Evolutionary conservation across 1,140 invertebrate genomes (phyloP), one percentile per base, ranked within the genome.

Genomic region (Drosophila ficusphila): DNA sequence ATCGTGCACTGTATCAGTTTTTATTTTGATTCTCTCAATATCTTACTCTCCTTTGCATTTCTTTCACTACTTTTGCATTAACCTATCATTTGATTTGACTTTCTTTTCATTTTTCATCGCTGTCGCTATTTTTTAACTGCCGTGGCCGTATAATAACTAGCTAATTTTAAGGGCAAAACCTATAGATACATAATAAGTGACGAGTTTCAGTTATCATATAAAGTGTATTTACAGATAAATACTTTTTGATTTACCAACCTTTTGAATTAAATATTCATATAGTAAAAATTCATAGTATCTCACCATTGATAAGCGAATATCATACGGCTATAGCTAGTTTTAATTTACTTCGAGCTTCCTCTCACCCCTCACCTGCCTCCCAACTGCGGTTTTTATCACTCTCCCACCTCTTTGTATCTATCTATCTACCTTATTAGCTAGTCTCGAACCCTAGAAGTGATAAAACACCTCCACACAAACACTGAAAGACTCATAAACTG

Each of bases 41-140:
- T 65, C 31, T 60, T 38, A 38, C 29, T 44, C 44, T 70, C 23
- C 27, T 68, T 81, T 81, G 64, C 74, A 74, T 60, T 70, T 54
- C 19, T 58, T 58, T 44, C 41, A 54, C 38, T 58, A 64, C 39
- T 79, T 76, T 65, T 60, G 52, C 71, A 58, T 69, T 85, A 73
- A 86, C 33, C 41, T 19, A 33, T 58, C 53, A 68, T 83, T 65
- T 79, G 51, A 78, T 77, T 65, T 57, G 41, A 60, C 42, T 46
- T 46, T 46, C 25, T 41, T 12, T 14, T 61, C 44, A 49, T 51
- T 33, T 9, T 3, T 34, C 42, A 41, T 53, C 18, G 31, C 34
- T 60, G 49, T 54, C 19, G 72, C 61, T 58, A 46, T 42, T 7
- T 53, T 69, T 4, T 54, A 39, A 51, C 51, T 62, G 39, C 41